phyloP scores from a whole-genome alignment of 2,888 invertebrate genomes.

The Linyphia triangularis region DNA sequence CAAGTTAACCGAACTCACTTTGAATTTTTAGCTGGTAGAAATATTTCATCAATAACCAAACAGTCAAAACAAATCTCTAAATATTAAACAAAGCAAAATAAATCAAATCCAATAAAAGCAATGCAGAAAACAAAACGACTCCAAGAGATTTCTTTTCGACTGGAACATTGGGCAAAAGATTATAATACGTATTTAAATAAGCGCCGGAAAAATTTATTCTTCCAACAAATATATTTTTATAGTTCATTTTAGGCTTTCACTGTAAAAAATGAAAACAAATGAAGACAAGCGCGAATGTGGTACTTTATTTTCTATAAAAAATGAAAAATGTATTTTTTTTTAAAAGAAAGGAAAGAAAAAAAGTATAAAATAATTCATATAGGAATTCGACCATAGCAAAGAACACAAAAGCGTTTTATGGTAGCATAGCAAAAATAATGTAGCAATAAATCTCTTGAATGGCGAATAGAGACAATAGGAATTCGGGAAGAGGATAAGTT shows the following conservation, averaged over 20 bases:
- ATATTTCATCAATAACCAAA: too few species aligned
- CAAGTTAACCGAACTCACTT: too few species aligned
- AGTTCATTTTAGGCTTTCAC: neutral
- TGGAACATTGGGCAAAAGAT: too few species aligned
- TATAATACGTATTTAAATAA: neutral
- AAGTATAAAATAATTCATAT: conserved; percentile 25
- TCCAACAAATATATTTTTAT: conserved; percentile 2
- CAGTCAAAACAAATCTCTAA: too few species aligned
- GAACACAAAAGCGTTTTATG: conserved; percentile 56
- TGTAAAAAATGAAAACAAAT: conserved; percentile 26
- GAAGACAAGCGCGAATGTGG: conserved; percentile 26
- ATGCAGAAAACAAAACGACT: neutral
- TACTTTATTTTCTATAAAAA: conserved; percentile 4
- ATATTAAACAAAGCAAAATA: too few species aligned
- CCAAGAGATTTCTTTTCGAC: neutral
- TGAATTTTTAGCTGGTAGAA: too few species aligned
- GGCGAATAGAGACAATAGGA: conserved; percentile 26
- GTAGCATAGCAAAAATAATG: conserved; percentile 27
- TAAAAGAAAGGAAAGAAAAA: neutral
- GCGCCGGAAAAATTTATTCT: neutral
- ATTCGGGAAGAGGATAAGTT: conserved; percentile 17
- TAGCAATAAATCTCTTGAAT: conserved; percentile 57
- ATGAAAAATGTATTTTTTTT: conserved; percentile 7
- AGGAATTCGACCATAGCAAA: conserved; percentile 28
- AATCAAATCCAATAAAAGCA: neutral